Evolutionary conservation across 2,113 vertebrate species (phyloP).

Genomic region (Riparia riparia): DNA sequence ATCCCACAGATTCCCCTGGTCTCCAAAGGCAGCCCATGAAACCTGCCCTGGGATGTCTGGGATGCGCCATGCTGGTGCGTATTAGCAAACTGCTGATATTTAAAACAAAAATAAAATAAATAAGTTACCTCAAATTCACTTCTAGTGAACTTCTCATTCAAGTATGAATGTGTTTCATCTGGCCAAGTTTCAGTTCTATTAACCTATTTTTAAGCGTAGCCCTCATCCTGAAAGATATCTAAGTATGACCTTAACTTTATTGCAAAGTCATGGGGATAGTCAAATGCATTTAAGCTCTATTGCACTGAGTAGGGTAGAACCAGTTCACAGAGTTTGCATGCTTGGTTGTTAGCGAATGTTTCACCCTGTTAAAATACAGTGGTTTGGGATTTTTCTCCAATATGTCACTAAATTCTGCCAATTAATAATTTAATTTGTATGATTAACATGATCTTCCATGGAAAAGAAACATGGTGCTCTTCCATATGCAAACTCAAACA

Average conservation of each 20-base stretch:
- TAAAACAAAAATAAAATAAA: neutral
- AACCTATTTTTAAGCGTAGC: neutral
- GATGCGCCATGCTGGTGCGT: neutral
- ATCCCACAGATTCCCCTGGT: rapidly evolving
- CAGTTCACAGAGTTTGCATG: neutral
- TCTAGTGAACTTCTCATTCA: neutral
- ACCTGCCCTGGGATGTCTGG: neutral
- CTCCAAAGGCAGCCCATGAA: neutral
- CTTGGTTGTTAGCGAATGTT: neutral
- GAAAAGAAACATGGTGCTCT: neutral
- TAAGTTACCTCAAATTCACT: neutral
- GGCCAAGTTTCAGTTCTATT: neutral
- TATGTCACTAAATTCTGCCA: neutral
- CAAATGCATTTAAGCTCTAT: neutral
- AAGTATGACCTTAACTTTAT: neutral
- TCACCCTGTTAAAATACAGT: neutral
- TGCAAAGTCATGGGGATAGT: neutral
- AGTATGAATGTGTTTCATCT: neutral
- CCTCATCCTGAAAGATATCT: neutral
- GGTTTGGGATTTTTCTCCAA: neutral
- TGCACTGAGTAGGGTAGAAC: neutral
- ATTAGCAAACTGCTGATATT: neutral
- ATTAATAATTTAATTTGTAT: neutral
- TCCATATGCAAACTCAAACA: neutral
- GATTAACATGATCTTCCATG: neutral